Percentiles rank a stretch among this genome's conserved stretches.
Conservation (phyloP, 1,140 invertebrate species). For the Protaetia brevitarsis region DNA sequence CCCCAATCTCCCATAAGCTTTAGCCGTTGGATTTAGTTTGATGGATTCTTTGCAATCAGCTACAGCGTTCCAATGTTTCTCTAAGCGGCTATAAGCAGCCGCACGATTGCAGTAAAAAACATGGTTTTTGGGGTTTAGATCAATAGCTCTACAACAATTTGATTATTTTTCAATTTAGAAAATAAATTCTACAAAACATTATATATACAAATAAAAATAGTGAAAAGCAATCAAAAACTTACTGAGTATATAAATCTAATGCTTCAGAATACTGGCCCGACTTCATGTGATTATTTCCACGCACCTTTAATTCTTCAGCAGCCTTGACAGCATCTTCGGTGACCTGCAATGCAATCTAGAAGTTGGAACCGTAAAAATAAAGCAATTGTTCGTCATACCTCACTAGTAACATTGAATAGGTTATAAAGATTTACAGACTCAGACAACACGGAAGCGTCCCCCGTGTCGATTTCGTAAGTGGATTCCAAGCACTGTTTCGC, state of each 20-base stretch:
- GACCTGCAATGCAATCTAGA: slow-evolving; percentile 23
- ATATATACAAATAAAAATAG: slow-evolving; percentile 22
- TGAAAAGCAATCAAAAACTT: slow-evolving; percentile 38
- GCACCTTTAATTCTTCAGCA: slow-evolving; percentile 75
- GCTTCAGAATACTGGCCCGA: slow-evolving; percentile 75
- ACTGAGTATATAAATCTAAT: slow-evolving; percentile 75
- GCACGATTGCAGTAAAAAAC: slow-evolving; percentile 96
- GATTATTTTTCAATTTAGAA: background rate
- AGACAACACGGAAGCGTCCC: background rate
- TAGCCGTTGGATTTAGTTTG: slow-evolving; percentile 80
- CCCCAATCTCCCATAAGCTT: slow-evolving; percentile 91
- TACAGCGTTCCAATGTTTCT: slow-evolving; percentile 76
- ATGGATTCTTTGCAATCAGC: slow-evolving; percentile 87
- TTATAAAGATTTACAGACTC: background rate
- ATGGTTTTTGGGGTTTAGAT: slow-evolving; percentile 79
- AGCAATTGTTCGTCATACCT: background rate
- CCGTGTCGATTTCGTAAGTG: slow-evolving; percentile 56
- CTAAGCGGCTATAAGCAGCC: slow-evolving; percentile 84
- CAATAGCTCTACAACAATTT: slow-evolving; percentile 65
- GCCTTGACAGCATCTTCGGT: slow-evolving; percentile 55
- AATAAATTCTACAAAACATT: slow-evolving; percentile 29
- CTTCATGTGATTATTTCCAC: slow-evolving; percentile 88
- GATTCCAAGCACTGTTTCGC: slow-evolving; percentile 75
- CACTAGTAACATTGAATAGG: background rate
- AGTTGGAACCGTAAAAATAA: background rate